A percentile compares a stretch with the other conserved stretches of the same genome.
These are phyloP conservation scores for Diorhabda carinulata DNA, from an alignment of 1,140 invertebrate genomes.

Conservation along the genomic window DNA sequence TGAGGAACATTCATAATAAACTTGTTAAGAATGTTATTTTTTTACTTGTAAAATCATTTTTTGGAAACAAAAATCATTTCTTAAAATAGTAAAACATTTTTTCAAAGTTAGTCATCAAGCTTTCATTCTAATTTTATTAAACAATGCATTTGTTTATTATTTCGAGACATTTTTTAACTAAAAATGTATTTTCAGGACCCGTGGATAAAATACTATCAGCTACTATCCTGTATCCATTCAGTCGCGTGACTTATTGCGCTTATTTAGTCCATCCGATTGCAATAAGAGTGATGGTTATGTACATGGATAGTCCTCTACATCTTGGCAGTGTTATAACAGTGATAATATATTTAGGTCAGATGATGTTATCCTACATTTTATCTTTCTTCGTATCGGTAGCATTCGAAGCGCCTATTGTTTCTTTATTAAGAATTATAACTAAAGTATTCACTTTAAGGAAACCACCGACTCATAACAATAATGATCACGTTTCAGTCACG, in stretches of 20 bases:
- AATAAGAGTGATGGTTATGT: conserved; percentile 70
- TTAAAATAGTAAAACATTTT: no score
- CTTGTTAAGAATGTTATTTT: no score
- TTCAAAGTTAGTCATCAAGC: no score
- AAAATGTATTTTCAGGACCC: conserved; percentile 55
- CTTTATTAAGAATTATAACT: conserved; percentile 76
- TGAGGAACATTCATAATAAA: no score
- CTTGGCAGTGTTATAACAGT: conserved; percentile 72
- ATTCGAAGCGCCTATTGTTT: conserved; percentile 79
- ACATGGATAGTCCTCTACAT: conserved; percentile 73
- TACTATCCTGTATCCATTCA: conserved; percentile 75
- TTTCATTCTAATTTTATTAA: no score
- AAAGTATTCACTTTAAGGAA: conserved; percentile 24
- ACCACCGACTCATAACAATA: not conserved
- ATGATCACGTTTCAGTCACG: not conserved
- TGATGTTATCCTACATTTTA: conserved; percentile 70
- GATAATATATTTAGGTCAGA: conserved; percentile 71
- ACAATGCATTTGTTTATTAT: no score
- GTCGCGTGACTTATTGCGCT: conserved; percentile 77
- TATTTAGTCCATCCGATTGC: conserved; percentile 79
- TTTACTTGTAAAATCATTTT: no score
- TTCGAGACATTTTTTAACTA: no score
- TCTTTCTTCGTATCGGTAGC: conserved; percentile 73
- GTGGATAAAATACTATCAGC: conserved; percentile 69
- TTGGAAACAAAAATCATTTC: no score